These are phyloP conservation scores for Excalfactoria chinensis DNA, from an alignment of 2,113 vertebrate species.

Conservation along the genomic window DNA sequence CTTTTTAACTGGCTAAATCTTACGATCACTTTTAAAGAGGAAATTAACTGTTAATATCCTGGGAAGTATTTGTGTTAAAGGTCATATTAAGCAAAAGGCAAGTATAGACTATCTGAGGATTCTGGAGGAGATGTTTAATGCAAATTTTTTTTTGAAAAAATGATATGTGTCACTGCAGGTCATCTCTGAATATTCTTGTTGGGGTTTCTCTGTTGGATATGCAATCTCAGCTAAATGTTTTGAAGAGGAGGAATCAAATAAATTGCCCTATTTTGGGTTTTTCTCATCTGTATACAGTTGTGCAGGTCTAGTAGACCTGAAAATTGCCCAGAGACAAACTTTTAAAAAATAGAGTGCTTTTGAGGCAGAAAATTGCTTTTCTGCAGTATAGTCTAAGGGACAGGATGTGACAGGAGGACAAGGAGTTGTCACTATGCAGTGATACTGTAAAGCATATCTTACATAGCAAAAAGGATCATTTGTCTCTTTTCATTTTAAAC, in stretches of 20 bases:
- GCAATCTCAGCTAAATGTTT: constrained; percentile 85
- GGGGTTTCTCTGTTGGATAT: constrained; percentile 77
- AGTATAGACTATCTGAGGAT: constrained; percentile 47
- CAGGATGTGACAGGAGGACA: constrained; percentile 79
- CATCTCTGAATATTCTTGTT: constrained; percentile 75
- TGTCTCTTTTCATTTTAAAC: constrained; percentile 64
- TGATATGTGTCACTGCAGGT: constrained; percentile 69
- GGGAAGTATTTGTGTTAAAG: constrained; percentile 66
- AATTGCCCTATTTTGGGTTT: constrained; percentile 83
- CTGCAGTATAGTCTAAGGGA: constrained; percentile 78
- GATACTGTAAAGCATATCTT: constrained; percentile 71
- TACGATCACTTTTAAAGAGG: constrained; percentile 11
- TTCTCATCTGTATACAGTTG: constrained; percentile 83
- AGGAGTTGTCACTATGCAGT: constrained; percentile 75
- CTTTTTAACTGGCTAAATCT: constrained; percentile 54
- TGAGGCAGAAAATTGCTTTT: constrained; percentile 89
- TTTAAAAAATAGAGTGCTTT: constrained; percentile 82
- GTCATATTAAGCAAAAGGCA: constrained; percentile 73
- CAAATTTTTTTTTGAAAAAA: constrained; percentile 68
- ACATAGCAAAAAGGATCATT: constrained; percentile 73
- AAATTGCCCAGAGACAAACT: constrained; percentile 86
- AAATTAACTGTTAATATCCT: constrained; percentile 61
- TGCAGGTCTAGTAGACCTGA: constrained; percentile 84
- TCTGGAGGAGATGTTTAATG: constrained; percentile 70
- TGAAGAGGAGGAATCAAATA: constrained; percentile 83